These are phyloP conservation scores for Anoplopoma fimbria DNA, from an alignment of 2,113 vertebrate species.

Conservation along the genomic window DNA sequence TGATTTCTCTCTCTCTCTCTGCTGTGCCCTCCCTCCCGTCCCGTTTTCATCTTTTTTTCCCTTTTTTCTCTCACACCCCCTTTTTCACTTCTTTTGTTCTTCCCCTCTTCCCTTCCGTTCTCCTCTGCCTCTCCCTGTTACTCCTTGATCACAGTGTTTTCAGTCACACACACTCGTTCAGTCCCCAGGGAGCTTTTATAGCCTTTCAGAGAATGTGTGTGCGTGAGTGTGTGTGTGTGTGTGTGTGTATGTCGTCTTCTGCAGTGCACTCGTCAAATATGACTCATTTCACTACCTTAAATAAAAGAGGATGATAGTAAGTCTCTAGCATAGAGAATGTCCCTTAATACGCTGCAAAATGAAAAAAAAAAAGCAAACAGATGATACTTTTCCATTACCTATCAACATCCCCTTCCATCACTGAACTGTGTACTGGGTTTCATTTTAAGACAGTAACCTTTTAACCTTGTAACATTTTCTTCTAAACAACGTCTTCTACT, in stretches of 20 bases:
- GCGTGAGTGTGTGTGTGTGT: conserved; percentile 17
- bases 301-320: conserved; percentile 34
- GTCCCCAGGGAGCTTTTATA: conserved; percentile 77
- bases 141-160: conserved; percentile 74
- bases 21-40: conserved; percentile 38
- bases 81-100: conserved; percentile 69
- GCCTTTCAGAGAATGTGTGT: conserved; percentile 58
- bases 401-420: conserved; percentile 4
- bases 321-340: conserved; percentile 21
- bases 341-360: conserved; percentile 32
- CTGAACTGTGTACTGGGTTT: conserved; percentile 7
- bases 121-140: conserved; percentile 54
- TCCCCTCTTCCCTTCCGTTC: conserved; percentile 36
- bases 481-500: background rate
- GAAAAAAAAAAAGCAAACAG: background rate
- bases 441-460: background rate
- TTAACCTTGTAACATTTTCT: background rate
- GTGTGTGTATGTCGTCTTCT: background rate
- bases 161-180: conserved; percentile 54
- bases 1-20: background rate
- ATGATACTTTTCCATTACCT: conserved; percentile 13
- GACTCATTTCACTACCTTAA: conserved; percentile 58
- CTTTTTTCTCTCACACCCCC: conserved; percentile 22
- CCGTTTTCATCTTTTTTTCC: conserved; percentile 25
- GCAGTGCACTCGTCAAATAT: conserved; percentile 58